Conservation (phyloP, 2,113 vertebrate species). For the Eudyptes chrysolophus region DNA sequence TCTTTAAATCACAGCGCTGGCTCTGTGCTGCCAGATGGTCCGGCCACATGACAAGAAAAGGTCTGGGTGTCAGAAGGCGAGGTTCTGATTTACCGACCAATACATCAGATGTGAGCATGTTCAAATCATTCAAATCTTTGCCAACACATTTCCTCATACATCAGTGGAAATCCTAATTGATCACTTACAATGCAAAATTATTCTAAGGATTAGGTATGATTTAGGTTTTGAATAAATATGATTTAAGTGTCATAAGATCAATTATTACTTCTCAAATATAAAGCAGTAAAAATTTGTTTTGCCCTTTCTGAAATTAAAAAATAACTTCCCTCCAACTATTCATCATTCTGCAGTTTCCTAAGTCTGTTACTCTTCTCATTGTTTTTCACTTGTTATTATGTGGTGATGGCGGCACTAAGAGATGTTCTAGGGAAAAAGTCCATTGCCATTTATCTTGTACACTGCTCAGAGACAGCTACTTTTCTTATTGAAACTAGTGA, state of each 20-base stretch:
- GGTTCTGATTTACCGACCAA: neutral
- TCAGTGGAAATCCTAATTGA: neutral
- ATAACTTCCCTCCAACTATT: neutral
- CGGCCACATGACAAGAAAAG: neutral
- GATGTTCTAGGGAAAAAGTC: neutral
- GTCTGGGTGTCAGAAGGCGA: neutral
- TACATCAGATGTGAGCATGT: neutral
- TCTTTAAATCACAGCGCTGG: neutral
- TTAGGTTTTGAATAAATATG: neutral
- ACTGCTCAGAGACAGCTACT: neutral
- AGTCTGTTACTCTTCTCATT: neutral
- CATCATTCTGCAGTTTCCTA: neutral
- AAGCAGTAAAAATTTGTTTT: neutral
- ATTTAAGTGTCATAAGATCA: neutral
- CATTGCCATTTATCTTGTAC: neutral
- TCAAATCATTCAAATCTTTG: neutral
- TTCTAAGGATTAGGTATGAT: neutral
- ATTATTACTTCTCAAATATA: neutral
- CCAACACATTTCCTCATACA: neutral
- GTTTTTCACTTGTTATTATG: neutral
- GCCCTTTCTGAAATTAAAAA: neutral
- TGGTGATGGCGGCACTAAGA: neutral
- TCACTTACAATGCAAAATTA: neutral
- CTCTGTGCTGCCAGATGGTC: neutral
- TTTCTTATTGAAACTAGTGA: neutral